Evolutionary conservation across 1,140 invertebrate species (phyloP).

Genomic region (Sycobia sp.): DNA sequence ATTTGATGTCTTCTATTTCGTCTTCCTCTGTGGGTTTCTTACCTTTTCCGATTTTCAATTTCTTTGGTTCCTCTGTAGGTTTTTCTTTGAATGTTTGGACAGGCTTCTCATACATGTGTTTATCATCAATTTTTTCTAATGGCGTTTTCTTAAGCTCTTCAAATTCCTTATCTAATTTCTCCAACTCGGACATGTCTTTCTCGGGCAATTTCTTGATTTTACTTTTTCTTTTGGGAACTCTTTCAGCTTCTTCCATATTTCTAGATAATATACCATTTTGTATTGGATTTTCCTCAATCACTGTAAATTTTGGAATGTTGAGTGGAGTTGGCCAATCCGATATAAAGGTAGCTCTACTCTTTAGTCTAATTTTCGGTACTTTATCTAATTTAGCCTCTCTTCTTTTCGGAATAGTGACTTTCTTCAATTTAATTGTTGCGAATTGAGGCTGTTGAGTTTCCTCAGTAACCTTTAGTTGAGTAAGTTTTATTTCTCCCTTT

Average conservation of each 20-base stretch:
- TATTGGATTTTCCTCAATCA: constrained; percentile 62
- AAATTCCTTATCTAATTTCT: constrained; percentile 43
- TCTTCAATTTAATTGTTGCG: constrained; percentile 69
- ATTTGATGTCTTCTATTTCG: constrained; percentile 60
- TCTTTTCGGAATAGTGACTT: constrained; percentile 60
- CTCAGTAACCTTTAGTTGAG: constrained; percentile 56
- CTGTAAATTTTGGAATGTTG: constrained; percentile 60
- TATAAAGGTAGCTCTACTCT: constrained; percentile 67
- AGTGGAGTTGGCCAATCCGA: constrained; percentile 68
- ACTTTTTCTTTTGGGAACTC: constrained; percentile 66
- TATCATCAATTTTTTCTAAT: constrained; percentile 43
- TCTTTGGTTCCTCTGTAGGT: constrained; percentile 50
- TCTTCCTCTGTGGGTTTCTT: constrained; percentile 61
- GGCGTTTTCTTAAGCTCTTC: constrained; percentile 56
- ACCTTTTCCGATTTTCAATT: constrained; percentile 61
- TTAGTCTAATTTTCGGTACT: constrained; percentile 69
- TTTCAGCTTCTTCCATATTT: constrained; percentile 71
- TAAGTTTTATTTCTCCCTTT: constrained; percentile 57
- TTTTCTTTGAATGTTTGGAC: constrained; percentile 40
- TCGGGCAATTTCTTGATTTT: constrained; percentile 58
- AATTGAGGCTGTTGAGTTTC: constrained; percentile 63
- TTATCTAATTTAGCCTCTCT: constrained; percentile 58
- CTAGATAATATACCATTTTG: constrained; percentile 72
- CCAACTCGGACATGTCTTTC: constrained; percentile 57
- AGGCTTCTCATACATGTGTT: constrained; percentile 29